A percentile compares a stretch with the other conserved stretches of the same genome.
Conservation (phyloP, 2,797 vertebrate species). For the Nannoperca australis region DNA sequence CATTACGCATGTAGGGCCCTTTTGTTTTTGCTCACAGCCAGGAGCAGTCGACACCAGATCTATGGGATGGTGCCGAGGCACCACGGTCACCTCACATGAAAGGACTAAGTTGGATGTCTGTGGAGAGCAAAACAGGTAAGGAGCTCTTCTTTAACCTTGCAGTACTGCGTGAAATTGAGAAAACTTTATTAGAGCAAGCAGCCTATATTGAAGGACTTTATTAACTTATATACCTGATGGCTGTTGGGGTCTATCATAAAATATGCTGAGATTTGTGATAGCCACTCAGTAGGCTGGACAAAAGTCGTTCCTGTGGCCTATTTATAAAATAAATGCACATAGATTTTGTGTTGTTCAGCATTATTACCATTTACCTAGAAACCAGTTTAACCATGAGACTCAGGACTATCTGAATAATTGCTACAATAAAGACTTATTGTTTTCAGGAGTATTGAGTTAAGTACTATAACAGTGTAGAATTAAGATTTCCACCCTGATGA, state of each 20-base stretch:
- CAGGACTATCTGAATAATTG: background rate
- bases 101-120: conserved; percentile 38
- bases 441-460: background rate
- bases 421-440: background rate
- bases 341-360: background rate
- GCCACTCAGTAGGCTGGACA: background rate
- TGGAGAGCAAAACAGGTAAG: conserved; percentile 61
- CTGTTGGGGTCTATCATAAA: background rate
- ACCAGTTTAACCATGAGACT: background rate
- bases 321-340: background rate
- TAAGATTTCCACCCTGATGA: background rate
- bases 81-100: background rate
- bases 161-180: background rate
- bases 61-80: conserved; percentile 61
- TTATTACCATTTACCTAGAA: background rate
- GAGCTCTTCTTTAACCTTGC: background rate
- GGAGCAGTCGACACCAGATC: conserved; percentile 20
- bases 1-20: conserved; percentile 32
- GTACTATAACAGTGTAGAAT: background rate
- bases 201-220: background rate
- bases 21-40: conserved; percentile 36
- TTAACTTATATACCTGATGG: background rate
- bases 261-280: background rate
- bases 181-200: background rate
- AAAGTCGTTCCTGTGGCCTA: background rate